Conservation (phyloP, 2,797 vertebrate species). For the Notamacropus eugenii region DNA sequence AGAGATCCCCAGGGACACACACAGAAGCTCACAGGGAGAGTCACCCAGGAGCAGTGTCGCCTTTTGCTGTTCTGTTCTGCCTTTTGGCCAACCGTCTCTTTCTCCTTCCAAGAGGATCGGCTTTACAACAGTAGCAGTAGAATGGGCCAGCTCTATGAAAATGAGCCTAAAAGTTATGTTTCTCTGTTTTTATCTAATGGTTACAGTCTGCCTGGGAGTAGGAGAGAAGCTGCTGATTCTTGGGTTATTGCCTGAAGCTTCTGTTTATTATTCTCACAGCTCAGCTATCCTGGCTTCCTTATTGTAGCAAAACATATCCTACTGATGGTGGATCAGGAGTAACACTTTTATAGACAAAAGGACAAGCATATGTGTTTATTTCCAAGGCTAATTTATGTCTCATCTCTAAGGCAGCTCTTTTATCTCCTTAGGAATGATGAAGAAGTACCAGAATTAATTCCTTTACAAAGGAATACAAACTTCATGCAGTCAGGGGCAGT, state of each 20-base stretch:
- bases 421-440: not conserved
- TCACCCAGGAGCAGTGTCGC: not conserved
- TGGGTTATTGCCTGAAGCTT: not conserved
- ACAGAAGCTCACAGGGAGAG: not conserved
- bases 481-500: not conserved
- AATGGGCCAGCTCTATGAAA: not conserved
- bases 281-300: not conserved
- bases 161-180: not conserved
- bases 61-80: not conserved
- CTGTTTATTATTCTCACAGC: not conserved
- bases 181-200: conserved; percentile 1
- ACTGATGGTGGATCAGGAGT: not conserved
- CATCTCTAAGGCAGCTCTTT: not conserved
- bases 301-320: not conserved
- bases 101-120: not conserved
- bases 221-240: conserved; percentile 2
- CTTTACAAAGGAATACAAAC: not conserved
- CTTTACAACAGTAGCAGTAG: not conserved
- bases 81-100: not conserved
- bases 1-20: not conserved
- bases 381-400: not conserved
- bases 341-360: conserved; percentile 3
- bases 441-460: not conserved
- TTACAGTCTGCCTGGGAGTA: not conserved
- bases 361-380: not conserved